These are phyloP conservation scores for Grantiella picta DNA, from an alignment of 2,113 vertebrate species.

Conservation along the genomic window DNA sequence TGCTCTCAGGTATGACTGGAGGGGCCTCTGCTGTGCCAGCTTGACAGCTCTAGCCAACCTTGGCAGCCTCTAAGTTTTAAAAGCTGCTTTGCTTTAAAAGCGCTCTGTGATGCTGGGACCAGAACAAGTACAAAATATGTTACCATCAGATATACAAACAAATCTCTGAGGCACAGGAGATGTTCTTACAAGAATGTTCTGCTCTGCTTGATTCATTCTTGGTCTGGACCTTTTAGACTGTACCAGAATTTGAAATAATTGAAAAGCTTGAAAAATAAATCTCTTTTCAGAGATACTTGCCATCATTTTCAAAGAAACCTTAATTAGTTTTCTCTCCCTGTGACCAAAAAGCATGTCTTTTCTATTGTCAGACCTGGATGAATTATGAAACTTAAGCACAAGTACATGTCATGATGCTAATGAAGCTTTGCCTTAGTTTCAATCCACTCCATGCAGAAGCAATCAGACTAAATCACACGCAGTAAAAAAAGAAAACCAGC, in stretches of 20 bases:
- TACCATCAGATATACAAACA: slow-evolving; percentile 60
- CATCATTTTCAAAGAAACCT: slow-evolving; percentile 37
- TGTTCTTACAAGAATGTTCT: slow-evolving; percentile 49
- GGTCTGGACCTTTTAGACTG: slow-evolving; percentile 26
- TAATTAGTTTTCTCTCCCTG: slow-evolving; percentile 49
- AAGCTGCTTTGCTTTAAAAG: slow-evolving; percentile 29
- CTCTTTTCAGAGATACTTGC: slow-evolving; percentile 12
- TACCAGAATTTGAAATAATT: slow-evolving; percentile 35
- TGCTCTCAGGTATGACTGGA: background rate
- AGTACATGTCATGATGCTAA: background rate
- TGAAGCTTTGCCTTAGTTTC: slow-evolving; percentile 13
- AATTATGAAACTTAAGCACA: slow-evolving; percentile 1
- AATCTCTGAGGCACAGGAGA: slow-evolving; percentile 13
- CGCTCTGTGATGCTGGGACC: background rate
- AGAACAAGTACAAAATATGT: slow-evolving; percentile 29
- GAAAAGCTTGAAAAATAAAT: slow-evolving; percentile 7
- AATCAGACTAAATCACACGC: background rate
- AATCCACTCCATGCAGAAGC: background rate
- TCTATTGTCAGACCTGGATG: slow-evolving; percentile 17
- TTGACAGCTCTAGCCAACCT: background rate
- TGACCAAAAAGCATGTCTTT: slow-evolving; percentile 25
- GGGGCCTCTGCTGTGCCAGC: background rate
- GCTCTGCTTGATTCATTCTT: slow-evolving; percentile 39
- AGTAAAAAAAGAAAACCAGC: background rate
- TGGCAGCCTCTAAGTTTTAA: slow-evolving; percentile 5